These are phyloP conservation scores for Anticlea derivata DNA, from an alignment of 2,888 invertebrate genomes.

Conservation along the genomic window DNA sequence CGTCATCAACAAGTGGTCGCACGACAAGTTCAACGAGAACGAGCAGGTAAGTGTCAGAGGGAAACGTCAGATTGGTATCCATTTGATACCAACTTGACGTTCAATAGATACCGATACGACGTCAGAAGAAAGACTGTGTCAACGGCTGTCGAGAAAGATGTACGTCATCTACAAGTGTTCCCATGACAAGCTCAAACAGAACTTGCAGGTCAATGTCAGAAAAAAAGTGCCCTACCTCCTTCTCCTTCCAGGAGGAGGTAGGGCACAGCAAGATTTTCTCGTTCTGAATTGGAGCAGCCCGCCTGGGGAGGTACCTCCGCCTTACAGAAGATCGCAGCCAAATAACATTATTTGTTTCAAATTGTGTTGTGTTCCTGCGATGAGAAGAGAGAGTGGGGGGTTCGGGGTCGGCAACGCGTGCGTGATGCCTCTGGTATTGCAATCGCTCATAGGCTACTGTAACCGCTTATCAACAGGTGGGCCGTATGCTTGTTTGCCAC, in stretches of 20 bases:
- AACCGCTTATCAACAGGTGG: conserved; percentile 90
- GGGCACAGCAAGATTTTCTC: no score
- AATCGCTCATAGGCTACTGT: no score
- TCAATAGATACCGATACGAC: not conserved
- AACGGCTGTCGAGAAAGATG: conserved; percentile 80
- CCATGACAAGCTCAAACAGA: conserved; percentile 94
- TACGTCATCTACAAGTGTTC: no score
- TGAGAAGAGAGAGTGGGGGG: no score
- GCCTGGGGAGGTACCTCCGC: no score
- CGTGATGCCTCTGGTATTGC: no score
- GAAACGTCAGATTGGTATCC: not conserved
- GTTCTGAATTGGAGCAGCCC: no score
- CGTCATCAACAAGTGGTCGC: conserved; percentile 89
- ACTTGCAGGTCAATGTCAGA: conserved; percentile 75
- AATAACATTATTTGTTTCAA: no score
- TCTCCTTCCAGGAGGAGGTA: conserved; percentile 84
- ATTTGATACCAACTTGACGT: no score
- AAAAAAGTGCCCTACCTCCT: conserved; percentile 56
- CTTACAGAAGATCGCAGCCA: no score
- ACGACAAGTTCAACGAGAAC: conserved; percentile 92
- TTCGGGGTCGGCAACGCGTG: no score
- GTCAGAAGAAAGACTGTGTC: conserved; percentile 57
- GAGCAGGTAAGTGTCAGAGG: conserved; percentile 72
- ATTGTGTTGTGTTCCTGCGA: no score
- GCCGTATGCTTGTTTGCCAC: conserved; percentile 90